Percentiles rank a stretch among this genome's conserved stretches.
phyloP scores from a whole-genome alignment of 1,140 invertebrate species.

The Bombus balteatus region DNA sequence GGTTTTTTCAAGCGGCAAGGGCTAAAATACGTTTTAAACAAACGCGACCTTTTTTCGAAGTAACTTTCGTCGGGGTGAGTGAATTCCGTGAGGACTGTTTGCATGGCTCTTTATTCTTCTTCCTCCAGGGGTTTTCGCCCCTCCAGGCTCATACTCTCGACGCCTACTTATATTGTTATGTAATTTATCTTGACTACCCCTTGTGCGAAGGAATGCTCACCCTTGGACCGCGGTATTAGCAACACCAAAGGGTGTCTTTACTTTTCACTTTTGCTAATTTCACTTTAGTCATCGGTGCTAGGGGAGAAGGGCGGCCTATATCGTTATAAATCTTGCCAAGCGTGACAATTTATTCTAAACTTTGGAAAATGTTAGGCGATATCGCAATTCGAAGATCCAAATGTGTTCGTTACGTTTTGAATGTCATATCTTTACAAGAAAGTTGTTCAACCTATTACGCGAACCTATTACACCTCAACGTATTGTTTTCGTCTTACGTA shows the following conservation, averaged over 20 bases:
- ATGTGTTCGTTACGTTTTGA: not conserved
- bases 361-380: not conserved
- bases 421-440: not conserved
- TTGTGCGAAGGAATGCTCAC: conserved; percentile 69
- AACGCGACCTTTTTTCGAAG: conserved; percentile 46
- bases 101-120: conserved; percentile 57
- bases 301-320: conserved; percentile 13
- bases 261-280: conserved; percentile 82
- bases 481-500: no score
- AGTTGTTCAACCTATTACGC: not conserved
- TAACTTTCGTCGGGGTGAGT: conserved; percentile 46
- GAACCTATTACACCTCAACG: no score
- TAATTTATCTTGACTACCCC: conserved; percentile 79
- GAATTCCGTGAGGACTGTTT: conserved; percentile 57
- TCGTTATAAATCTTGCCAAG: conserved; percentile 53
- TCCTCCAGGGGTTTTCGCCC: conserved; percentile 56
- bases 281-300: conserved; percentile 42
- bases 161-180: conserved; percentile 80
- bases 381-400: not conserved
- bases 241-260: conserved; percentile 72
- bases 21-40: conserved; percentile 41
- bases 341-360: conserved; percentile 48
- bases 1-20: not conserved
- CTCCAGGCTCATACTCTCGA: conserved; percentile 64
- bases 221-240: conserved; percentile 73